These are phyloP conservation scores for Trichosurus vulpecula DNA, from an alignment of 2,797 vertebrate genomes.

Conservation along the genomic window DNA sequence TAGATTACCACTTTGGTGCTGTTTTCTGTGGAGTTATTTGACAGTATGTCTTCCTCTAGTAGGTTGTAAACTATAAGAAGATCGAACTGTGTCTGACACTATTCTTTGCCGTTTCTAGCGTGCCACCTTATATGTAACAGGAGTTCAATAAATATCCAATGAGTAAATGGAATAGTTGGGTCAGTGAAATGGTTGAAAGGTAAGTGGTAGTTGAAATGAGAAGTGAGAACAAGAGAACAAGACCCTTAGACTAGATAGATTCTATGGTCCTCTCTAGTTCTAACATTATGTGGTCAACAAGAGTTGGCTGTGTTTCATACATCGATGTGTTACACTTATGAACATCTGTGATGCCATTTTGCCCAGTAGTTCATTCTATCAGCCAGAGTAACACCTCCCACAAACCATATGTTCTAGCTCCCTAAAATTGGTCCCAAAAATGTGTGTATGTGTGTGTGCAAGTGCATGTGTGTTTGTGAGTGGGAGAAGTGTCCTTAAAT, in stretches of 20 bases:
- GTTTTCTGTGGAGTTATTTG: not conserved
- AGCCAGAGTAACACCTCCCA: slow-evolving; percentile 49
- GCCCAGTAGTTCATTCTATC: slow-evolving; percentile 44
- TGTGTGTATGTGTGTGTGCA: not conserved
- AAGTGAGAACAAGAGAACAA: not conserved
- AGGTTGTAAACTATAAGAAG: not conserved
- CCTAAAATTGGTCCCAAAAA: not conserved
- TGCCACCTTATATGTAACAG: not conserved
- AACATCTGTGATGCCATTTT: slow-evolving; percentile 64
- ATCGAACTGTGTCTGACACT: not conserved
- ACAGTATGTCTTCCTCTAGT: not conserved
- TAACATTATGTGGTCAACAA: not conserved
- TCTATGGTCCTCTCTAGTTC: not conserved
- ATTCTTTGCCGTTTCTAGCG: not conserved
- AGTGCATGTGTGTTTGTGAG: not conserved
- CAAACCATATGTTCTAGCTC: slow-evolving; percentile 38
- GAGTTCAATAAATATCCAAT: not conserved
- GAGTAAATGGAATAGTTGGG: not conserved
- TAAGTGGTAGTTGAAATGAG: not conserved
- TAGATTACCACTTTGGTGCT: not conserved
- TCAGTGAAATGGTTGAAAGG: not conserved
- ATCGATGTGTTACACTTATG: not conserved
- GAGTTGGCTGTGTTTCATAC: not conserved
- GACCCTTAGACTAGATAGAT: not conserved
- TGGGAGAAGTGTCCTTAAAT: not conserved